Percentiles rank a stretch among this genome's conserved stretches.
Conservation (phyloP, 2,113 vertebrate genomes). For the Pseudonaja textilis region DNA sequence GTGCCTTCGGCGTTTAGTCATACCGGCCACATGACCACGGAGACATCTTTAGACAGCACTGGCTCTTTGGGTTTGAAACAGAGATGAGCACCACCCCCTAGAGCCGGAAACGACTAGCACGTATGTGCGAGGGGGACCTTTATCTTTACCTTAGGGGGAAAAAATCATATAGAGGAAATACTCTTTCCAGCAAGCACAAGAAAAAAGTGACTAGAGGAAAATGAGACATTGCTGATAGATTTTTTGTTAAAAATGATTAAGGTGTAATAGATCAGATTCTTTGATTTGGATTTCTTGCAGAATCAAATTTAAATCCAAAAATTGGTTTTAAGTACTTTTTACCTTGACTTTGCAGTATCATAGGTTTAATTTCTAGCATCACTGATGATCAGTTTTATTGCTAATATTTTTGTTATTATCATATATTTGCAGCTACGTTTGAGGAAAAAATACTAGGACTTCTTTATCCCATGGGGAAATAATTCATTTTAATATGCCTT, state of each 20-base stretch:
- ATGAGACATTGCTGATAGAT: conserved; percentile 16
- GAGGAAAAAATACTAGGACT: not conserved
- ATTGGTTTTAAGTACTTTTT: conserved; percentile 43
- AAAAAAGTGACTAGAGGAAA: conserved; percentile 12
- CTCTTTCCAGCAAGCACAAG: not conserved
- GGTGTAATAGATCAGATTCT: conserved; percentile 50
- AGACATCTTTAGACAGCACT: too few relatives aligned
- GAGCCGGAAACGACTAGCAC: too few relatives aligned
- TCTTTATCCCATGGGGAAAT: not conserved
- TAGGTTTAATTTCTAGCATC: conserved; percentile 51
- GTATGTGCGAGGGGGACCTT: too few relatives aligned
- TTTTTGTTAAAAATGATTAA: conserved; percentile 40
- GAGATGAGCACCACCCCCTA: too few relatives aligned
- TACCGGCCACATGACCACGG: too few relatives aligned
- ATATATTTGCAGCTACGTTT: conserved; percentile 29
- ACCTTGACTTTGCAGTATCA: conserved; percentile 33
- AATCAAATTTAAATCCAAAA: conserved; percentile 12
- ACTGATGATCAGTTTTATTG: conserved; percentile 29
- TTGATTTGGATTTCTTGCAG: conserved; percentile 40
- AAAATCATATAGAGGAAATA: not conserved
- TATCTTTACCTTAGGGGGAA: not conserved
- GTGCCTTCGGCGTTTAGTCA: too few relatives aligned
- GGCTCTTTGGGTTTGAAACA: too few relatives aligned
- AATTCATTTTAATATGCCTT: conserved; percentile 19
- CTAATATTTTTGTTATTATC: not conserved